phyloP scores from a whole-genome alignment of 1,140 invertebrate genomes.

The Phocides pigmalion region DNA sequence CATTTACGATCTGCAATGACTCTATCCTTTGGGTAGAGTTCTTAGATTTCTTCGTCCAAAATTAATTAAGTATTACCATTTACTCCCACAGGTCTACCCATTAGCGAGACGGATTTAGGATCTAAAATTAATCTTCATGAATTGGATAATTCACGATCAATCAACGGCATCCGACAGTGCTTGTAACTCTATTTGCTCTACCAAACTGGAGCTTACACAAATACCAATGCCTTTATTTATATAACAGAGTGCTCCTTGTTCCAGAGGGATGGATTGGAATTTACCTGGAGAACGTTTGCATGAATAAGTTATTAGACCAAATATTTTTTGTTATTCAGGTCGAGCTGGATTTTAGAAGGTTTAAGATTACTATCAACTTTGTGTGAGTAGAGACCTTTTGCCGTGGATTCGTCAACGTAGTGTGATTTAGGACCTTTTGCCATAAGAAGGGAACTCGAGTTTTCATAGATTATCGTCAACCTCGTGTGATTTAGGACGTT shows the following conservation, averaged over 20 bases:
- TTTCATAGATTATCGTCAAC: too few relatives aligned
- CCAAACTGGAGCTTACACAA: conserved; percentile 9
- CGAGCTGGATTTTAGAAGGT: not conserved
- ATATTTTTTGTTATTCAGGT: conserved; percentile 11
- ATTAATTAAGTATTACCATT: too few relatives aligned
- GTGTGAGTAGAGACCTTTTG: too few relatives aligned
- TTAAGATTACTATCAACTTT: not conserved
- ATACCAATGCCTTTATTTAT: conserved; percentile 11
- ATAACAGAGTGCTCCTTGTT: conserved; percentile 14
- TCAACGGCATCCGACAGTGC: conserved; percentile 1
- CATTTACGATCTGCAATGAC: too few relatives aligned
- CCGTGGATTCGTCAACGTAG: too few relatives aligned
- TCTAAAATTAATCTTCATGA: not conserved
- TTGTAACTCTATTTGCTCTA: conserved; percentile 11
- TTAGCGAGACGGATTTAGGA: not conserved
- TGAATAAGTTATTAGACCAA: conserved; percentile 21
- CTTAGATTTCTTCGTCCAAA: too few relatives aligned
- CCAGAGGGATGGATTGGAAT: conserved; percentile 4
- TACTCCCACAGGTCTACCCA: not conserved
- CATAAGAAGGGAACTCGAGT: too few relatives aligned
- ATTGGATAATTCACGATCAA: conserved; percentile 5
- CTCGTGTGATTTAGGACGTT: too few relatives aligned
- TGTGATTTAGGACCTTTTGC: too few relatives aligned
- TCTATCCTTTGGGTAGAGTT: too few relatives aligned
- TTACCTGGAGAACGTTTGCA: conserved; percentile 17